A percentile compares a stretch with the other conserved stretches of the same genome.
These are phyloP conservation scores for Trididemnum miniatum DNA, from an alignment of 23 tunicate species.

Conservation along the genomic window DNA sequence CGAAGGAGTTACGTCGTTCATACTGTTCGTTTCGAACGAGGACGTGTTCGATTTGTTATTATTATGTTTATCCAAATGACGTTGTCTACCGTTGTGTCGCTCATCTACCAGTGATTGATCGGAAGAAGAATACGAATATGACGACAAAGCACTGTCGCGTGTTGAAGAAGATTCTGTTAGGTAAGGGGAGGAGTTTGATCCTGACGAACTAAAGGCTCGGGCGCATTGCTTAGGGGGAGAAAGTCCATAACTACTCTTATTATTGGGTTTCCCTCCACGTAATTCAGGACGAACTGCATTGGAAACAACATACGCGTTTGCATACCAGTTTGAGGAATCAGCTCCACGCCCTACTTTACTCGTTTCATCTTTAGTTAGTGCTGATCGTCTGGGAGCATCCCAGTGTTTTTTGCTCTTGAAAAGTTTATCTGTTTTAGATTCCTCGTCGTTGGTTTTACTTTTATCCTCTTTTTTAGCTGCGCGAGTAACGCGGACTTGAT, in stretches of 20 bases:
- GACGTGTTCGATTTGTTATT: background rate
- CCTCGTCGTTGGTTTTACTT: background rate
- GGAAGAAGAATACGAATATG: slow-evolving; percentile 3
- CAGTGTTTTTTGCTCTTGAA: too few relatives aligned
- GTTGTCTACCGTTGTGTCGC: background rate
- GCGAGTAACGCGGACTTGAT: background rate
- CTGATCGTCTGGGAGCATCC: background rate
- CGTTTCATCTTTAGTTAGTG: background rate
- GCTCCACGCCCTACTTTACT: slow-evolving; percentile 5
- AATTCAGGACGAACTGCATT: slow-evolving; percentile 27
- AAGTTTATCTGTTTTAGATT: background rate
- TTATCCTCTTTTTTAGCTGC: background rate
- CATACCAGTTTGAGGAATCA: slow-evolving; percentile 39
- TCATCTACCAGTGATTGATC: background rate
- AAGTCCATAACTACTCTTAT: background rate
- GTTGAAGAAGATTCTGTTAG: slow-evolving; percentile 8
- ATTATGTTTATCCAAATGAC: background rate
- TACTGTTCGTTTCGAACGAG: slow-evolving; percentile 1
- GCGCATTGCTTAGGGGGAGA: background rate
- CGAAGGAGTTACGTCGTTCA: background rate
- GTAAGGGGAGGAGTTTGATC: slow-evolving; percentile 6
- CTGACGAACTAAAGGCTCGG: background rate
- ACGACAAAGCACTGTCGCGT: background rate
- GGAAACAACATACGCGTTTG: slow-evolving; percentile 4
- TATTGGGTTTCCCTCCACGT: slow-evolving; percentile 3